Conservation (phyloP, 2,113 vertebrate genomes). For the Sminthopsis crassicaudata region DNA sequence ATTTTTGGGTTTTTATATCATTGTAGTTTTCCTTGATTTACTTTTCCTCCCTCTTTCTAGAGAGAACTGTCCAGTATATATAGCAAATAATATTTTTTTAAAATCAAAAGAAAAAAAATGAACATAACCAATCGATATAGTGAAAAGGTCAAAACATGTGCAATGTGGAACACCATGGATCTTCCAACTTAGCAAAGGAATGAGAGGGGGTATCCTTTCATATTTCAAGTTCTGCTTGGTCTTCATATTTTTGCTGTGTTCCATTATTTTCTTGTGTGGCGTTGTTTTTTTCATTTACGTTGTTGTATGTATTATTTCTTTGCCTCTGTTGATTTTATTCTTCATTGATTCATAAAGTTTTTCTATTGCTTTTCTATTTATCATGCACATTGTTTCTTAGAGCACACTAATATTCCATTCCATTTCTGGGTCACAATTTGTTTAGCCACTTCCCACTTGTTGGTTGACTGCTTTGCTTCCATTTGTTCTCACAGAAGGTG, state of each 20-base stretch:
- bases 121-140: neutral
- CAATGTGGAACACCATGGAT: neutral
- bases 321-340: neutral
- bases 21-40: neutral
- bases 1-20: neutral
- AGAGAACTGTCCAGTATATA: neutral
- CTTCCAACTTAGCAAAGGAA: neutral
- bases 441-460: neutral
- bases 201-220: neutral
- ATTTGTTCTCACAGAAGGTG: neutral
- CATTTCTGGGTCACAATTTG: neutral
- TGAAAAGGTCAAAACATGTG: neutral
- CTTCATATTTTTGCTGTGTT: neutral
- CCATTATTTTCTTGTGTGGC: neutral
- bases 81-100: neutral
- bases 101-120: neutral
- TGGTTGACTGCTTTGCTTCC: neutral
- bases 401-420: neutral
- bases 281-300: neutral
- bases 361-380: neutral
- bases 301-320: neutral
- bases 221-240: neutral
- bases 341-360: neutral
- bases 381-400: neutral
- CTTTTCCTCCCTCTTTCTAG: neutral